A percentile compares a stretch with the other conserved stretches of the same genome.
Evolutionary conservation across 2,113 vertebrate genomes (phyloP).

Genomic region (Sitta europaea): DNA sequence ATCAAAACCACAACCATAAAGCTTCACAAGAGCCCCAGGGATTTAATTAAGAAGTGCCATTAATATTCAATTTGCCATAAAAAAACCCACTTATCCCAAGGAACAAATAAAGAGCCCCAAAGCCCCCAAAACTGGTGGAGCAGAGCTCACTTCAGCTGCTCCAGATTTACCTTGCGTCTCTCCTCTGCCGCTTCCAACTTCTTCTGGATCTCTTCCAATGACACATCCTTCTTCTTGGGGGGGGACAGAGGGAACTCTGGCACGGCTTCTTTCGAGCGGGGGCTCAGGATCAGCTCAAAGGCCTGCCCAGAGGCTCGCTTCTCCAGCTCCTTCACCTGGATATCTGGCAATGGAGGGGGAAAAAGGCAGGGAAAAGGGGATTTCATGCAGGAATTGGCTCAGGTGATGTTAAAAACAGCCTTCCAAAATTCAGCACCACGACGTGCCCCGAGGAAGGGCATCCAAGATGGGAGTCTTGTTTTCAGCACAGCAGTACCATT

Average conservation of each 20-base stretch:
- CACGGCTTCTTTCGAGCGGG: constrained; percentile 83
- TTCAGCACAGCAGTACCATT: neutral
- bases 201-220: constrained; percentile 91
- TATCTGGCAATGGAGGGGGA: constrained; percentile 59
- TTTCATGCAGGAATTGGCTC: neutral
- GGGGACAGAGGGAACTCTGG: constrained; percentile 87
- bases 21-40: fast-evolving
- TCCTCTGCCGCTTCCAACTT: constrained; percentile 94
- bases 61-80: neutral
- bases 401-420: neutral
- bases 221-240: constrained; percentile 89
- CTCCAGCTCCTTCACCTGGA: constrained; percentile 93
- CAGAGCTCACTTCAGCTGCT: neutral
- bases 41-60: neutral
- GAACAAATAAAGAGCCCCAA: neutral
- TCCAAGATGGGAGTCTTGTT: fast-evolving
- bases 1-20: neutral
- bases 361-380: fast-evolving
- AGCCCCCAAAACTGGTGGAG: fast-evolving
- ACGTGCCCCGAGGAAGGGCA: neutral
- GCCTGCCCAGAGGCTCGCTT: constrained; percentile 93
- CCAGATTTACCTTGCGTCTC: constrained; percentile 86
- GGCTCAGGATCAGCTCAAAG: constrained; percentile 93
- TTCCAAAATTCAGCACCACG: neutral
- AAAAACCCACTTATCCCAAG: neutral